Conservation (phyloP, 2,113 vertebrate genomes). For the Reinhardtius hippoglossoides region DNA sequence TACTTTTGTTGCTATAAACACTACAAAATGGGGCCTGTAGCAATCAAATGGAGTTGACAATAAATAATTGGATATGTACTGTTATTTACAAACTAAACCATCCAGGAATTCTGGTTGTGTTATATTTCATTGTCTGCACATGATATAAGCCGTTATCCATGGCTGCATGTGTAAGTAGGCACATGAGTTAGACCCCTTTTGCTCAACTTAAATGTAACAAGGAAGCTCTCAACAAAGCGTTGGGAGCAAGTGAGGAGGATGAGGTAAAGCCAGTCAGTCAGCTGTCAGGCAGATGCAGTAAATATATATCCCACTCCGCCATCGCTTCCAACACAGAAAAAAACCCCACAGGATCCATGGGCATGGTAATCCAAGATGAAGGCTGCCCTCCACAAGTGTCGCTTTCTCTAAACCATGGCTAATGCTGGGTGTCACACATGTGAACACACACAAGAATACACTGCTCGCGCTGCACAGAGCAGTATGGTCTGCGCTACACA, state of each 20-base stretch:
- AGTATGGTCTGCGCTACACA: conserved; percentile 9
- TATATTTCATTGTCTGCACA: neutral
- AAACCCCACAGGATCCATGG: conserved; percentile 63
- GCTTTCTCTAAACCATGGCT: conserved; percentile 59
- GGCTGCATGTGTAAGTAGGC: conserved; percentile 4
- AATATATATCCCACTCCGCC: conserved; percentile 61
- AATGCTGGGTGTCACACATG: conserved; percentile 61
- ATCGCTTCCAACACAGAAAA: conserved; percentile 64
- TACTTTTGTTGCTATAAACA: neutral
- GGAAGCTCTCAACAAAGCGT: conserved; percentile 37
- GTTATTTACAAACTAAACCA: neutral
- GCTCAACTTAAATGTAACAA: conserved; percentile 29
- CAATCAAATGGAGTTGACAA: neutral
- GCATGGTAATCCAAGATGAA: conserved; percentile 76
- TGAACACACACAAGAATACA: conserved; percentile 20
- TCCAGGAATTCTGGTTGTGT: neutral
- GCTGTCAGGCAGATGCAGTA: conserved; percentile 70
- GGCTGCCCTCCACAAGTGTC: conserved; percentile 57
- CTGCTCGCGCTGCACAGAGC: neutral
- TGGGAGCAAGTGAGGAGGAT: conserved; percentile 43
- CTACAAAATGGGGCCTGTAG: neutral
- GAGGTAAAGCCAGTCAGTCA: conserved; percentile 74
- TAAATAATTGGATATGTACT: neutral
- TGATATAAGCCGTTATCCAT: neutral
- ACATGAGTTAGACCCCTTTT: conserved; percentile 3